Base-by-base conservation (phyloP, 1,140 invertebrate species). In the Acyrthosiphon pisum region DNA sequence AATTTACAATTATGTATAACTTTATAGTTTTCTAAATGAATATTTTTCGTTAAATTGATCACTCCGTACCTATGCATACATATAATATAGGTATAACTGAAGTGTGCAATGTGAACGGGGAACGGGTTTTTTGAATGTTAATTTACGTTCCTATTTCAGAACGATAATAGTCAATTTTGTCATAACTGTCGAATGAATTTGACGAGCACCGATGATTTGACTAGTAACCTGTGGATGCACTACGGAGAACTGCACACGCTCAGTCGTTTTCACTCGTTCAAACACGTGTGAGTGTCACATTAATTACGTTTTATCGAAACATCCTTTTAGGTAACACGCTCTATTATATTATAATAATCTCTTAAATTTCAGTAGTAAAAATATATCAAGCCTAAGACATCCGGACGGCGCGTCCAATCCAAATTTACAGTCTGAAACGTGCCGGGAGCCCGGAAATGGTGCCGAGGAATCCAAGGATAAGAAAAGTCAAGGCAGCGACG, bases 321-420 rank as follows among this genome's bases (percentile, higher is more conserved):
- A 18, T 30, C n/a, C 22, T 6, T 53, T 53, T 53, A 53, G 50
- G 0, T n/a, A 76, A 76, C 14, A 60, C 9, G 41, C 30, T 4
- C 18, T 18, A n/a, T 76, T 18, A 76, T n/a, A n/a, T 18, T 20
- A n/a, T 3, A 35, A 76, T n/a, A n/a, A n/a, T 76, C 14, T 76
- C 6, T 76, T 86, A 4, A 22, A 37, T 60, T 89, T 46, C 23
- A 93, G 35, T n/a, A 94, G 94, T 50, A 94, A 95, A 94, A 96
- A 97, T 94, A 97, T 98, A 95, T 97, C 97, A 8, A 97, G 97
- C 93, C 95, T 98, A 26, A 96, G 97, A 94, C 98, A 98, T 95
- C 98, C 98, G 3, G 98, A 99, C 94, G 98, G 98, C 76, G 98
- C 98, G 48, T 99, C 98, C 9, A 98, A 98, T 96, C 98, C 98